Base-by-base conservation (phyloP, 1,140 invertebrate genomes). In the Lutraria rhynchaena region DNA sequence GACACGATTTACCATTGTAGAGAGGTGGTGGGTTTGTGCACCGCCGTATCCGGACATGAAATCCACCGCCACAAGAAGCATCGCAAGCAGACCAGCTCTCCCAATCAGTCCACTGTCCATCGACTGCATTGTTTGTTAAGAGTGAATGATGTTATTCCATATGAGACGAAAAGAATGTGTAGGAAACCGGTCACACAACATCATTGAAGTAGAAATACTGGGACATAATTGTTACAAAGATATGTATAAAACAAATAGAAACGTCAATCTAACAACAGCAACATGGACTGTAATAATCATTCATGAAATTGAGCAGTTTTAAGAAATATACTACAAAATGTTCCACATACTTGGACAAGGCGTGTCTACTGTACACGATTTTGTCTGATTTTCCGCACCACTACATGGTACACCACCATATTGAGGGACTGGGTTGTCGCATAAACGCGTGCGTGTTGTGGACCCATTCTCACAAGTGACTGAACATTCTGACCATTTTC, bases 41-140 rank as follows among this genome's bases (percentile, higher is more conserved):
- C 0, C n/a, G 11, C 0, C 76, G 61, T 29, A 69, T 27, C 13
- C 76, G 46, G 5, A 41, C 29, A 22, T 46, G 44, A 31, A 22
- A 27, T 7, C 76, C 76, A 9, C 22, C 22, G 5, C 27, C 76
- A 69, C 76, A 78, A 5, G 61, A 29, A 19, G 37, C 37, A 19
- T 44, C 33, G 31, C 76, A 78, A 0, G 19, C 5, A 1, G 46
- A 55, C 76, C 76, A 78, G 1, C 17, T 31, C 19, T 17, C 29
- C 76, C 76, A 78, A 4, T 53, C 46, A 7, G 46, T 57, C 76
- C 76, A 78, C 5, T 44, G 51, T 9, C 61, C 76, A 44, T 78
- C 63, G 35, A 78, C 76, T 78, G n/a, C n/a, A n/a, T n/a, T n/a
- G n/a, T n/a, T n/a, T n/a, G n/a, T n/a, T n/a, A n/a, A n/a, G n/a